Conservation (phyloP, 2,888 invertebrate species). For the Labia minor region DNA sequence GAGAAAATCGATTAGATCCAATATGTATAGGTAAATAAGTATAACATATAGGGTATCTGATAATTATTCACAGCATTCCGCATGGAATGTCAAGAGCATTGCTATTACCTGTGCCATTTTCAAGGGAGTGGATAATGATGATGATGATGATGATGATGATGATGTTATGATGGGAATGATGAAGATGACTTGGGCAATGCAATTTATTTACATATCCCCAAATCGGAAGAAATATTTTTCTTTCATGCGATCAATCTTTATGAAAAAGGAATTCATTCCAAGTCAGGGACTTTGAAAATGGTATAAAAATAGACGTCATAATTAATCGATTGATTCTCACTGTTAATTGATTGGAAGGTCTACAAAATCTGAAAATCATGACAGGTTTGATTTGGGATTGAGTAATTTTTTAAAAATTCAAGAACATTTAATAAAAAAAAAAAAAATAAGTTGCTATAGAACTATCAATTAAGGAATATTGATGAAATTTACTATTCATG, state of each 20-base stretch:
- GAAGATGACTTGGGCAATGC: background rate
- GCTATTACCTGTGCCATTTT: background rate
- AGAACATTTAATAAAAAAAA: no score
- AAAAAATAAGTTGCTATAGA: no score
- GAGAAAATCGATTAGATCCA: no score
- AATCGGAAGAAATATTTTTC: background rate
- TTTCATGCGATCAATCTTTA: no score
- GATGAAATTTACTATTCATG: no score
- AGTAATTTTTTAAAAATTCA: no score
- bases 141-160: constrained; percentile 8
- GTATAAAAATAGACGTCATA: no score
- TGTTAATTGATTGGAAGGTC: constrained; percentile 3
- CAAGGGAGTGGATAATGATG: background rate
- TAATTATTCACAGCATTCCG: background rate
- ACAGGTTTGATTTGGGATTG: background rate
- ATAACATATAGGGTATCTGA: background rate
- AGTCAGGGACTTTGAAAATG: background rate
- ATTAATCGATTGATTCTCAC: background rate
- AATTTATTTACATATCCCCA: background rate
- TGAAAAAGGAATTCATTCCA: background rate
- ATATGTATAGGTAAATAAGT: no score
- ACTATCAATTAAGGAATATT: no score
- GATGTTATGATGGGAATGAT: background rate
- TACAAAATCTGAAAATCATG: background rate
- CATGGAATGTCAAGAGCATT: background rate